Evolutionary conservation across 2,888 invertebrate genomes (phyloP).

Genomic region (Scaptomyza reducta): DNA sequence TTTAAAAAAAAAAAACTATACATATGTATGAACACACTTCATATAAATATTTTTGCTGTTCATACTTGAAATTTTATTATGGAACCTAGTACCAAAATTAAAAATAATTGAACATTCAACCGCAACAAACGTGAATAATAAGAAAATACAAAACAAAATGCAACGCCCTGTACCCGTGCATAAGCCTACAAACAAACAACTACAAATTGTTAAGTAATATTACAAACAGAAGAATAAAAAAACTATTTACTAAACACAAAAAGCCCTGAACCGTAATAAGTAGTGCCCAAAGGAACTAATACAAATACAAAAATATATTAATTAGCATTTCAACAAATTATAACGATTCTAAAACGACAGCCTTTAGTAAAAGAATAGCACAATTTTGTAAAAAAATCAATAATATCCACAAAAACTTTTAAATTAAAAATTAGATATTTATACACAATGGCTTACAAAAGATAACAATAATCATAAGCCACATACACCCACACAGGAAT

Average conservation of each 20-base stretch:
- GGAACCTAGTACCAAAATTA: constrained; percentile 75
- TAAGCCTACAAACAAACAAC: constrained; percentile 64
- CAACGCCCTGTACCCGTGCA: constrained; percentile 79
- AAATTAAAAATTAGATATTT: constrained; percentile 30
- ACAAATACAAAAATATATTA: constrained; percentile 52
- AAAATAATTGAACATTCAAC: constrained; percentile 34
- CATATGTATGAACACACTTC: background rate
- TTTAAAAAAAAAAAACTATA: background rate
- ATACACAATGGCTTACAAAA: constrained; percentile 25
- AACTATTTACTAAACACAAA: constrained; percentile 71
- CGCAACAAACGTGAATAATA: constrained; percentile 7
- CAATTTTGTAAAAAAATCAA: constrained; percentile 63
- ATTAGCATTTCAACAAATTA: constrained; percentile 70
- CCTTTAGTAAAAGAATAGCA: constrained; percentile 68
- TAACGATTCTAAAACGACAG: constrained; percentile 68
- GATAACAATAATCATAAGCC: constrained; percentile 6
- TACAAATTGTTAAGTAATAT: constrained; percentile 62
- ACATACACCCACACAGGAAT: constrained; percentile 20
- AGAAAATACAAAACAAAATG: constrained; percentile 46
- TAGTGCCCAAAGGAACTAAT: constrained; percentile 70
- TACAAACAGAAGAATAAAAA: constrained; percentile 43
- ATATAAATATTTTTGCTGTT: constrained; percentile 31
- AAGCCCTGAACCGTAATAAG: constrained; percentile 76
- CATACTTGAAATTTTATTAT: constrained; percentile 38
- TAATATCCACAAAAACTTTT: constrained; percentile 32